Base-by-base conservation (phyloP, 2,113 vertebrate genomes). In the Mohoua ochrocephala region DNA sequence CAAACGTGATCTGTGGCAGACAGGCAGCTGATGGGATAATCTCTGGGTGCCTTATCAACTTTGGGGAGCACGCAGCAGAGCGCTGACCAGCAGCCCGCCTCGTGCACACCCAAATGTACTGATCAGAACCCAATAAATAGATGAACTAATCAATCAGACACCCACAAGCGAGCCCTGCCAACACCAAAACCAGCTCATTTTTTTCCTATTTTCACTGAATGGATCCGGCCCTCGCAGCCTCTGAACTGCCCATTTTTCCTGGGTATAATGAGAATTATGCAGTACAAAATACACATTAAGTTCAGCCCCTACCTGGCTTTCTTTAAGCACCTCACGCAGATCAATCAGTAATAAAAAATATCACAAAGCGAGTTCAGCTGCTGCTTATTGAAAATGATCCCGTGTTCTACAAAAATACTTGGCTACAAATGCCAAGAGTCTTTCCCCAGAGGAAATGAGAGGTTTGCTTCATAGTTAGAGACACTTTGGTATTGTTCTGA, bases 11-110 rank as follows among this genome's bases (percentile, higher is more conserved):
- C 45, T 4, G 3, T 2, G 44, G n/a, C n/a, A n/a, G 18, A 2
- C n/a, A 24, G 9, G 9, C 53, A 68, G 60, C n/a, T 35, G 26
- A 6, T 4, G 6, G 0, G 1, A n/a, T 13, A 7, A 49, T 1
- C 35, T 15, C 15, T 10, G 39, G 6, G 56, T n/a, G 18, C 54
- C 20, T 5, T 30, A 15, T 8, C 61, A 59, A 0, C 13, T 12
- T 7, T 7, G n/a, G 21, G 39, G 8, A 53, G 45, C 5, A 11
- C 23, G 8, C 19, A 50, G 53, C 13, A 26, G 10, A 13, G 59
- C 2, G 3, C 7, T 13, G 44, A 33, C 3, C 3, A 0, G 26
- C 2, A 0, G 26, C 17, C 6, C n/a, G 57, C 33, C 23, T 19
- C 4, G 15, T 13, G 59, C 5, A 17, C 7, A 31, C 3, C 50